Evolutionary conservation across 2,113 vertebrate genomes (phyloP), one percentile per base, ranked within the genome.

Genomic region (Taurulus bubalis): DNA sequence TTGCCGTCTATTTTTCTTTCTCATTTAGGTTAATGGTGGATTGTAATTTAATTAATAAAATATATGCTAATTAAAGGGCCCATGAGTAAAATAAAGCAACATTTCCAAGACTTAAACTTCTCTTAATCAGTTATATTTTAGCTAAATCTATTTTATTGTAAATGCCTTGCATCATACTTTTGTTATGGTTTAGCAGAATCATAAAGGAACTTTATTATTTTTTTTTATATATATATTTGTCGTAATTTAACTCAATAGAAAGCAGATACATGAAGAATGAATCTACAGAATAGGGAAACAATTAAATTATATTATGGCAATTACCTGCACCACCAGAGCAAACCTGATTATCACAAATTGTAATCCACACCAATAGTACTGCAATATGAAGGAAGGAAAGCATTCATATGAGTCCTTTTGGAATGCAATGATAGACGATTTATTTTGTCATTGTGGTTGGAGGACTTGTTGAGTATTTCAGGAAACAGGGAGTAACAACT

Each of bases 251-350:
- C 22, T 45, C 59, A 30, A 8, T 56, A 42, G 66, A 49, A 80
- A 62, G 18, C 32, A 2, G 34, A 28, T 47, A 36, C 24, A 69
- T 68, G 59, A 75, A 64, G 24, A 34, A 34, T 34, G 55, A 76
- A 56, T 73, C 36, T 65, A 42, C 26, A 53, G n/a, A 66, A 38
- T 8, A 65, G 55, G 24, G 64, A 71, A 82, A 63, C 24, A 62
- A 75, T 80, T 4, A 63, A 74, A 66, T 70, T 30, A 77, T 62
- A 77, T 82, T 63, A 68, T 20, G 1, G 64, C 45, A 79, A 82
- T 87, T 87, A 82, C 38, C 49, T 77, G 32, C 28, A 79, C 38
- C 45, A 38, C n/a, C 71, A 85, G 75, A 85, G 71, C 53, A 78
- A 73, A 84, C n/a, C 47, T 73, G 56, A 88, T 79, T 14, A 64